These are phyloP conservation scores for Moxostoma hubbsi DNA, from an alignment of 2,797 vertebrate genomes.

Conservation along the genomic window DNA sequence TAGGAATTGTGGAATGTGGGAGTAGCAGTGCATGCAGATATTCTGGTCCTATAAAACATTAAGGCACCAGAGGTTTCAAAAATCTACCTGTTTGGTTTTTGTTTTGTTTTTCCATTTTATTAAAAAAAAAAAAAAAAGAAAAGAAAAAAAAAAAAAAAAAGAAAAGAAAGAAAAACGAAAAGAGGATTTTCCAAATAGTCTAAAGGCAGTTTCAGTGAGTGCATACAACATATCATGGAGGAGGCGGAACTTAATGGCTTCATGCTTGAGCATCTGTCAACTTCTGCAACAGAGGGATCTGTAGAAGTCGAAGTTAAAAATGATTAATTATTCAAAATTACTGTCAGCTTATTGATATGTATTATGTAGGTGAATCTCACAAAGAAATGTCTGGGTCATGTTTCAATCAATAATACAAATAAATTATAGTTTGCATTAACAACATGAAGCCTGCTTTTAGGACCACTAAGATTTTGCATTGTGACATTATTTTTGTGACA, in stretches of 20 bases:
- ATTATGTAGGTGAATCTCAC: no score
- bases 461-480: no score
- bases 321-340: background rate
- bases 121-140: no score
- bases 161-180: no score
- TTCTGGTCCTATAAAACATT: slow-evolving; percentile 89
- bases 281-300: slow-evolving; percentile 94
- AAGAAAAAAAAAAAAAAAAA: no score
- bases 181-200: slow-evolving; percentile 66
- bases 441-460: no score
- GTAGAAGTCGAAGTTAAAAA: slow-evolving; percentile 37
- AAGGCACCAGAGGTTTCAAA: slow-evolving; percentile 92
- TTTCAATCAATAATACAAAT: no score
- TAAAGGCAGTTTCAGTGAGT: slow-evolving; percentile 84
- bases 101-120: slow-evolving; percentile 62
- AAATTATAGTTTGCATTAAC: no score
- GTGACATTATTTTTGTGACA: no score
- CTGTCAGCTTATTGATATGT: no score
- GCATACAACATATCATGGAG: slow-evolving; percentile 70
- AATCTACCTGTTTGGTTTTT: slow-evolving; percentile 68
- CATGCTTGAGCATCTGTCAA: slow-evolving; percentile 72
- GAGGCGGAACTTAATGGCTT: slow-evolving; percentile 60
- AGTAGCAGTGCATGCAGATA: slow-evolving; percentile 80
- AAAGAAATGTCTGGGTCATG: no score
- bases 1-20: slow-evolving; percentile 62